These are phyloP conservation scores for Actenoides hombroni DNA, from an alignment of 2,113 vertebrate species.

Conservation along the genomic window DNA sequence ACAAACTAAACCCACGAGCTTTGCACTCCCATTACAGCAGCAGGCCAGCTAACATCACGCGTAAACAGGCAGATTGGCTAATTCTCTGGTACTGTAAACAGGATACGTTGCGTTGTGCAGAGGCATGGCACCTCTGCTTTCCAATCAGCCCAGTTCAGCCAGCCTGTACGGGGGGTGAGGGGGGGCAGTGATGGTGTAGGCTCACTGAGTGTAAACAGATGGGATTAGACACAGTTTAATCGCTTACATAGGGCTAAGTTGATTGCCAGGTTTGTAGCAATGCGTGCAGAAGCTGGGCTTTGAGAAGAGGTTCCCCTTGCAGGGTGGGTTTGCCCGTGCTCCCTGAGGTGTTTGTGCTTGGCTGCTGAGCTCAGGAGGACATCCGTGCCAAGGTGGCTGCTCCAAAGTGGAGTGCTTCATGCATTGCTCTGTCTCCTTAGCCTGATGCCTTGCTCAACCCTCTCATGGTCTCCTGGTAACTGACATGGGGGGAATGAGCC, in stretches of 20 bases:
- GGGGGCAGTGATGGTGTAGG: accelerated
- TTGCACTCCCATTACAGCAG: background rate
- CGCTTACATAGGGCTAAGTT: background rate
- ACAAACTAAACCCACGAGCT: background rate
- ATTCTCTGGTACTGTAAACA: background rate
- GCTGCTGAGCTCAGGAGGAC: background rate
- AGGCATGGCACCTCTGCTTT: background rate
- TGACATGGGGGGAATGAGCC: background rate
- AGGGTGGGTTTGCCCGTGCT: background rate
- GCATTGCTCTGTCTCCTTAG: accelerated
- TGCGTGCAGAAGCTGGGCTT: background rate
- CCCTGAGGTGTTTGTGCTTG: accelerated
- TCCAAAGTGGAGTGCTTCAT: accelerated
- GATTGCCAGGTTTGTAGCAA: background rate
- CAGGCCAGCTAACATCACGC: background rate
- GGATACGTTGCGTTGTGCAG: background rate
- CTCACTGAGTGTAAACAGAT: background rate
- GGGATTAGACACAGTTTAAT: background rate
- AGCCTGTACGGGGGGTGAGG: accelerated
- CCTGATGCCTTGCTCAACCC: accelerated
- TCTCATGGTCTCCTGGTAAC: background rate
- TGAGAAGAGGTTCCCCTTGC: background rate
- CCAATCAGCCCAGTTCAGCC: background rate
- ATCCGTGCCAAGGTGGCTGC: accelerated
- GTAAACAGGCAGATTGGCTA: background rate